Evolutionary conservation across 53 echinoderm and acorn worm genomes (phyloP).

Genomic region (Stichopus horrens): DNA sequence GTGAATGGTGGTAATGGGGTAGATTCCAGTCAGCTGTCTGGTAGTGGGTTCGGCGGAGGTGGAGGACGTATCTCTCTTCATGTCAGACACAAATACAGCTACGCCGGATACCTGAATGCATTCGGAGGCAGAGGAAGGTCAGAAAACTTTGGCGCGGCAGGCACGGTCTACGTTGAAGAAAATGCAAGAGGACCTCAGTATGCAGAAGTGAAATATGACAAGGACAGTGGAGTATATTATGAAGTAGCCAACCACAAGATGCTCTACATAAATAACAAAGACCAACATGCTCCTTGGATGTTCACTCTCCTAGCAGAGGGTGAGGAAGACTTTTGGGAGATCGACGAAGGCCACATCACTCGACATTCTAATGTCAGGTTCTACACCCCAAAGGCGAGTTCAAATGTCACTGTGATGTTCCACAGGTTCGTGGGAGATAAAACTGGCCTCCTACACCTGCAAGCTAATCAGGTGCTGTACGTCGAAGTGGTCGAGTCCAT

Average conservation of each 20-base stretch:
- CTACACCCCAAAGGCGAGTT: constrained; percentile 61
- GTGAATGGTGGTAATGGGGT: constrained; percentile 80
- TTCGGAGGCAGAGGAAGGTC: constrained; percentile 63
- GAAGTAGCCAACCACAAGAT: constrained; percentile 73
- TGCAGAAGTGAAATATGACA: constrained; percentile 79
- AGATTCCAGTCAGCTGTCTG: constrained; percentile 27
- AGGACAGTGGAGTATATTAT: constrained; percentile 62
- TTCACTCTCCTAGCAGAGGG: constrained; percentile 90
- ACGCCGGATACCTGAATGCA: constrained; percentile 67
- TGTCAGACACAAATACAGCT: constrained; percentile 67
- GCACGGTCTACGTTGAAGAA: constrained; percentile 85
- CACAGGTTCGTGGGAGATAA: constrained; percentile 82
- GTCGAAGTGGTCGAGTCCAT: constrained; percentile 87
- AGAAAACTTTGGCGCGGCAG: constrained; percentile 80
- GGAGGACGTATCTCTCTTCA: constrained; percentile 89
- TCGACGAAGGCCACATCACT: constrained; percentile 86
- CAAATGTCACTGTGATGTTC: constrained; percentile 82
- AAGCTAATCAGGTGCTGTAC: constrained; percentile 70
- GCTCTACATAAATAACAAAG: constrained; percentile 74
- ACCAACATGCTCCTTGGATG: constrained; percentile 77
- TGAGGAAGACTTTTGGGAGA: constrained; percentile 67
- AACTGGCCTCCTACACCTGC: constrained; percentile 75
- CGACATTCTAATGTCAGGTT: constrained; percentile 81
- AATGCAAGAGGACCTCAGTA: constrained; percentile 86
- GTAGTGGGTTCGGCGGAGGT: constrained; percentile 81